Evolutionary conservation across 2,797 vertebrate species (phyloP).

Genomic region (Pangasius krempfi): DNA sequence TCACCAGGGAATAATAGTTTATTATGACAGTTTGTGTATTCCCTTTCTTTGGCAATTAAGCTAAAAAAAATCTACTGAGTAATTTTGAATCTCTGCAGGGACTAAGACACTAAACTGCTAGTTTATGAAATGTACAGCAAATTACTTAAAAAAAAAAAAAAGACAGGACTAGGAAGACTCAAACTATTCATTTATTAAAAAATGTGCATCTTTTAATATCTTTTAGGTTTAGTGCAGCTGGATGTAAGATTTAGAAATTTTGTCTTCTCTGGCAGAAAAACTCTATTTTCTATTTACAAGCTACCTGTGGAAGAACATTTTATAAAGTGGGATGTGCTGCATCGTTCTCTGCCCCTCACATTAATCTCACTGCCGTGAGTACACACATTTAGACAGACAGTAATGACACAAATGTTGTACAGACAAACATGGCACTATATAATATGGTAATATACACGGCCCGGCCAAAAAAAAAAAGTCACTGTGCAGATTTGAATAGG

Average conservation of each 20-base stretch:
- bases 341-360: neutral
- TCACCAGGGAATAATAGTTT: conserved; percentile 9
- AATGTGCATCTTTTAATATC: neutral
- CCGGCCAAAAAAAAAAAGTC: no score
- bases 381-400: neutral
- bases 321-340: neutral
- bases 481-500: no score
- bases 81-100: neutral
- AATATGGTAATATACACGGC: neutral
- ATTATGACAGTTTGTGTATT: conserved; percentile 12
- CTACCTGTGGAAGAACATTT: neutral
- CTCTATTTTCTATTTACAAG: neutral
- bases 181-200: neutral
- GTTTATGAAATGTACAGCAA: neutral
- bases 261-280: neutral
- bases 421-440: neutral
- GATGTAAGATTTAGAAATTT: neutral
- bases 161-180: neutral
- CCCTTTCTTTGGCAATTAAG: neutral
- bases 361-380: neutral
- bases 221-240: neutral
- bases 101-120: neutral
- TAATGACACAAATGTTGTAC: neutral
- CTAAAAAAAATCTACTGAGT: neutral
- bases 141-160: neutral